Conservation (phyloP, 2,113 vertebrate genomes). For the Eudyptes chrysolophus region DNA sequence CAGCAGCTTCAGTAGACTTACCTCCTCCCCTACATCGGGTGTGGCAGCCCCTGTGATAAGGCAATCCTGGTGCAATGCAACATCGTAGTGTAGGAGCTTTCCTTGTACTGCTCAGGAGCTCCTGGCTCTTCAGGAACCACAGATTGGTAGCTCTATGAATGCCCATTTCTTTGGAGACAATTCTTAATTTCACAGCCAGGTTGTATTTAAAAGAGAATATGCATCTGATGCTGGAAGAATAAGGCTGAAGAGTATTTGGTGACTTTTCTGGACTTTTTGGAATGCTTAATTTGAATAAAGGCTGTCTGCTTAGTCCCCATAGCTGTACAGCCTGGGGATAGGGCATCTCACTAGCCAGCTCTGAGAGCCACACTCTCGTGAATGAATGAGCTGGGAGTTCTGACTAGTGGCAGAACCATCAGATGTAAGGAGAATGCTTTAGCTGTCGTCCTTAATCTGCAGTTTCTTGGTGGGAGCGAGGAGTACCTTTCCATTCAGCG, state of each 20-base stretch:
- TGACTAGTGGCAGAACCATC: neutral
- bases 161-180: neutral
- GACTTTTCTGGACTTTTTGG: neutral
- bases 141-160: neutral
- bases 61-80: neutral
- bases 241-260: neutral
- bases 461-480: neutral
- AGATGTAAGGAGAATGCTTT: neutral
- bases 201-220: neutral
- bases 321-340: neutral
- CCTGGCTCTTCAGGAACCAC: neutral
- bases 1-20: neutral
- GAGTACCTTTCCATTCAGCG: neutral
- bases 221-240: neutral
- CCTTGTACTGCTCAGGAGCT: neutral
- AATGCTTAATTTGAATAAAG: neutral
- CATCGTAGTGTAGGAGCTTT: neutral
- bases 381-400: neutral
- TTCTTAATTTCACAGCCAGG: neutral
- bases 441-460: neutral
- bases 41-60: neutral
- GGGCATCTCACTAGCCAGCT: neutral
- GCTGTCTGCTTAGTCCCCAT: neutral
- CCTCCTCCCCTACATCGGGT: fast-evolving
- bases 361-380: neutral